Percentiles rank a stretch among this genome's conserved stretches.
phyloP scores from a whole-genome alignment of 2,888 invertebrate genomes.

The Norana najaformis region DNA sequence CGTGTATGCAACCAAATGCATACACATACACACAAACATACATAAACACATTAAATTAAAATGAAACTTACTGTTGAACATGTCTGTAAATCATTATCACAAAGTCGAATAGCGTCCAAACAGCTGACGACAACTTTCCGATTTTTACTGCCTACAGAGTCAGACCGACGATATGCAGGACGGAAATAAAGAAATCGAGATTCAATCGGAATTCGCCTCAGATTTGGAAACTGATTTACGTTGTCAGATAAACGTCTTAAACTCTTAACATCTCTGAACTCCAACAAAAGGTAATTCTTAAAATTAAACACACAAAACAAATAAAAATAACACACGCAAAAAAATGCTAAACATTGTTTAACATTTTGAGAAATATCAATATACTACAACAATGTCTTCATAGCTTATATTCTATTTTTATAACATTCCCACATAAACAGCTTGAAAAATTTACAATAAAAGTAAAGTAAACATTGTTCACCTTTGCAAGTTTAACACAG shows the following conservation, averaged over 20 bases:
- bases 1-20: no score
- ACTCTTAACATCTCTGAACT: conserved; percentile 24
- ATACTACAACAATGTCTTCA: no score
- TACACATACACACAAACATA: not conserved
- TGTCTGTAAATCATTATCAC: conserved; percentile 24
- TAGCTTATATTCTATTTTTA: no score
- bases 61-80: conserved; percentile 8
- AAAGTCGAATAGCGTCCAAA: conserved; percentile 2
- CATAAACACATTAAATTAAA: not conserved
- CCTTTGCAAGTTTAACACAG: no score
- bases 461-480: no score
- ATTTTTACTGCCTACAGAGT: not conserved
- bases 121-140: not conserved
- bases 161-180: not conserved
- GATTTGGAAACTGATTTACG: conserved; percentile 32
- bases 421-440: no score
- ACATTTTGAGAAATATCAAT: no score
- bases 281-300: conserved; percentile 33
- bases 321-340: not conserved
- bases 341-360: no score
- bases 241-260: conserved; percentile 2
- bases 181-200: conserved; percentile 31
- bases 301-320: conserved; percentile 9
- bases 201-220: conserved; percentile 30
- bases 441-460: no score